These are phyloP conservation scores for Vespertilio murinus DNA, from an alignment of 2,797 vertebrate genomes.

Conservation along the genomic window DNA sequence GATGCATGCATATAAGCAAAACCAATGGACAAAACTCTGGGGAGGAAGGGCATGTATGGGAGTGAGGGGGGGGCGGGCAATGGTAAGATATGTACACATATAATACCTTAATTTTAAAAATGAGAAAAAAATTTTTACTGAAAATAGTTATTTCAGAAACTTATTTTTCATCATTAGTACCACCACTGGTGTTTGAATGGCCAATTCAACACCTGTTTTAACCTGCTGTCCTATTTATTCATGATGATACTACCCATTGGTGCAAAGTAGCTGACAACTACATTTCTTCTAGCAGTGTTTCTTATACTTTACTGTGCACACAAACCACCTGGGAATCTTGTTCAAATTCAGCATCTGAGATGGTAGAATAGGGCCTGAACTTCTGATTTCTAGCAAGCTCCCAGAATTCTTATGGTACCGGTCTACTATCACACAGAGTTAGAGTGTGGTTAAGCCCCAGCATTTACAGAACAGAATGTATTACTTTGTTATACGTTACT, in stretches of 20 bases:
- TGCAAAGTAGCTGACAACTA: background rate
- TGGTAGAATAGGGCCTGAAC: background rate
- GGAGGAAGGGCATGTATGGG: no score
- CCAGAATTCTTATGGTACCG: background rate
- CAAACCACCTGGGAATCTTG: background rate
- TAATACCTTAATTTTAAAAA: no score
- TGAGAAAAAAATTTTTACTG: no score
- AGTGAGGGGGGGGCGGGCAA: no score
- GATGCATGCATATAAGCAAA: no score
- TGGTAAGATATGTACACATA: no score
- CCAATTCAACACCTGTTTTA: background rate
- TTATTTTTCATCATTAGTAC: background rate
- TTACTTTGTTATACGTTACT: background rate
- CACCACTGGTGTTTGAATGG: background rate
- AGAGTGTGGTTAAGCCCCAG: background rate
- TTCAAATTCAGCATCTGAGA: background rate
- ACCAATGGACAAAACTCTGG: no score
- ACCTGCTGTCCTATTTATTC: background rate
- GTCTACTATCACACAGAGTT: background rate
- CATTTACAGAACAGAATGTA: background rate
- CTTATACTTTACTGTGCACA: background rate
- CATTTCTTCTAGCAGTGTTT: background rate
- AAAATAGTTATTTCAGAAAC: slow-evolving; percentile 15
- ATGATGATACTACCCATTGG: background rate
- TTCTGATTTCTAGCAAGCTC: background rate